A percentile compares a stretch with the other conserved stretches of the same genome.
Evolutionary conservation across 2,888 invertebrate species (phyloP).

Genomic region (Drosophila pegasa): DNA sequence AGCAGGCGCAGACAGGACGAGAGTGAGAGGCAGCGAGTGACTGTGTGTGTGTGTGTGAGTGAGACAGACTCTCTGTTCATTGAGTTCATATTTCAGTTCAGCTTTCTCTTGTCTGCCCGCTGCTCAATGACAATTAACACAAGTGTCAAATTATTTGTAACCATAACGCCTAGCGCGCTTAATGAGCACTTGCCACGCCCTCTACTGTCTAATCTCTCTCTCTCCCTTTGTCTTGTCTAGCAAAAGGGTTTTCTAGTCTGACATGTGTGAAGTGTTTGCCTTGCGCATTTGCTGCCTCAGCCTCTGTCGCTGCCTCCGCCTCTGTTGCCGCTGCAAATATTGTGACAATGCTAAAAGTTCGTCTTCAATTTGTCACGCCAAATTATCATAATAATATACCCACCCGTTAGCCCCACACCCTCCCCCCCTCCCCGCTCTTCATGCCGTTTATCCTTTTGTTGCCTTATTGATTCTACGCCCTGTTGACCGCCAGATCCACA

Average conservation of each 20-base stretch:
- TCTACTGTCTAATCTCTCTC: not conserved
- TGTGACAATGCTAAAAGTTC: constrained; percentile 63
- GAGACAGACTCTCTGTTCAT: not conserved
- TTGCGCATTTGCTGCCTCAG: constrained; percentile 64
- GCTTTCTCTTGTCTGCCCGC: constrained; percentile 30
- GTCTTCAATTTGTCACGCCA: constrained; percentile 62
- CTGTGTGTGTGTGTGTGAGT: not conserved
- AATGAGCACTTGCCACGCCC: constrained; percentile 35
- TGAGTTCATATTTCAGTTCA: constrained; percentile 66
- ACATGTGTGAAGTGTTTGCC: constrained; percentile 72
- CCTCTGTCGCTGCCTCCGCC: not conserved
- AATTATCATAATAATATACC: constrained; percentile 73
- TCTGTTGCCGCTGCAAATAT: constrained; percentile 62
- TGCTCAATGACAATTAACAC: constrained; percentile 74
- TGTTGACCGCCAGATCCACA: constrained; percentile 60
- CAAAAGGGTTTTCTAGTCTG: constrained; percentile 57
- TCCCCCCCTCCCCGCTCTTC: not conserved
- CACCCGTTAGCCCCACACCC: not conserved
- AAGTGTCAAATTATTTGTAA: constrained; percentile 79
- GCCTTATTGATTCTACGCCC: constrained; percentile 68
- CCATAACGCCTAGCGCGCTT: constrained; percentile 48
- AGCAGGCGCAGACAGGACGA: not conserved
- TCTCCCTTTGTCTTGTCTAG: not conserved
- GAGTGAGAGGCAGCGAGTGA: not conserved
- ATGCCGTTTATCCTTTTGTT: constrained; percentile 4